phyloP scores from a whole-genome alignment of 2,797 vertebrate species.

The Balearica regulorum region DNA sequence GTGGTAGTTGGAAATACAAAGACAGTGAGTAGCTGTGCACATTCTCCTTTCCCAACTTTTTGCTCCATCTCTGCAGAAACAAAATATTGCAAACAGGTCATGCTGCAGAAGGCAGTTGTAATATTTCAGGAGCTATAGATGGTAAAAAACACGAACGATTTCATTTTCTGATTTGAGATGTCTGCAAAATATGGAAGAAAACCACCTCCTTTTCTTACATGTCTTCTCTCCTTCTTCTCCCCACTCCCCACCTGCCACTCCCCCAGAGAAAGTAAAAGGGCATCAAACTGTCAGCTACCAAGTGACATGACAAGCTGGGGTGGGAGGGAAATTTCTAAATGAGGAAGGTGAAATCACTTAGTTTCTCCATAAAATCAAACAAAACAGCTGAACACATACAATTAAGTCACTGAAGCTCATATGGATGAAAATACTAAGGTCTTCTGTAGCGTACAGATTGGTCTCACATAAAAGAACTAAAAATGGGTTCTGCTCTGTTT shows the following conservation, averaged over 20 bases:
- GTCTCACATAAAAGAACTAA: neutral
- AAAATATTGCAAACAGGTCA: neutral
- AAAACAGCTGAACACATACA: neutral
- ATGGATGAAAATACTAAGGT: neutral
- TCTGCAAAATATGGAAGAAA: neutral
- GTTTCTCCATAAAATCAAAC: neutral
- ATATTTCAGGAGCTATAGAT: neutral
- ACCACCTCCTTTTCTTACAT: neutral
- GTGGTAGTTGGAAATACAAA: neutral
- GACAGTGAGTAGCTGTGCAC: neutral
- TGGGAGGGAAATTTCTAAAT: neutral
- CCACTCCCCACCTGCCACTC: neutral
- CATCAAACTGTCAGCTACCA: neutral
- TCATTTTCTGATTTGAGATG: neutral
- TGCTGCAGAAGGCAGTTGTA: neutral
- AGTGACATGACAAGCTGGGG: neutral
- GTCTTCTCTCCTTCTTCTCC: neutral
- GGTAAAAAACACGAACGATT: neutral
- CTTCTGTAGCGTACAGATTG: neutral
- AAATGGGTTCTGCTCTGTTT: neutral
- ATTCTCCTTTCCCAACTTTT: neutral
- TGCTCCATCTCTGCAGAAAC: neutral
- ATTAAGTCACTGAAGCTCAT: neutral
- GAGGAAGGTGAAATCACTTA: neutral
- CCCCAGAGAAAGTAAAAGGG: neutral